These are phyloP conservation scores for Pteruthius melanotis DNA, from an alignment of 2,113 vertebrate genomes.

Conservation along the genomic window DNA sequence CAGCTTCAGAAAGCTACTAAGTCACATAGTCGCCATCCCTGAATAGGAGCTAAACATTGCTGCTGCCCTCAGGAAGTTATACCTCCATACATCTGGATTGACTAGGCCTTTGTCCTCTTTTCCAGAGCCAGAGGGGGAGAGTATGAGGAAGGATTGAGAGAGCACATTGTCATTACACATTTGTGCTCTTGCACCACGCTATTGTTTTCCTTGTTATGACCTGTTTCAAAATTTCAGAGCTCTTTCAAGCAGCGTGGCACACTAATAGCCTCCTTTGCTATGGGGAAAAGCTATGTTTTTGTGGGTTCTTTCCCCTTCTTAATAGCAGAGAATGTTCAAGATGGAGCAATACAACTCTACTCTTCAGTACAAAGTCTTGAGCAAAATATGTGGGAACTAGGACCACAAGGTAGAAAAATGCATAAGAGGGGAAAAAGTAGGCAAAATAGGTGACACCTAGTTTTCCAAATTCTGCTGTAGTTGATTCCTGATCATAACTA, in stretches of 20 bases:
- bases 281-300: neutral
- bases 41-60: neutral
- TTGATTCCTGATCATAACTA: neutral
- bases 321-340: neutral
- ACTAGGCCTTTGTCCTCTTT: neutral
- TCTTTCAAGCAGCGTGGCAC: neutral
- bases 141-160: neutral
- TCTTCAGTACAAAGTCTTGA: neutral
- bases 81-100: neutral
- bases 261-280: neutral
- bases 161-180: neutral
- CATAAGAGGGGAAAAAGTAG: neutral
- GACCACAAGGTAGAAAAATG: neutral
- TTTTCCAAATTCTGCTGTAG: neutral
- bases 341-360: neutral
- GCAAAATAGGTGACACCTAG: neutral
- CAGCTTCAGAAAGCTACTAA: neutral
- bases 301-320: neutral
- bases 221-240: neutral
- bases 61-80: neutral
- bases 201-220: slow-evolving; percentile 12
- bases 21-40: neutral
- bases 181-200: slow-evolving; percentile 27
- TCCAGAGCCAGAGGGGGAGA: neutral
- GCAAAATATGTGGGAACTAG: neutral